A percentile compares a stretch with the other conserved stretches of the same genome.
These are phyloP conservation scores for Globia sparganii DNA, from an alignment of 2,888 invertebrate species.

Conservation along the genomic window DNA sequence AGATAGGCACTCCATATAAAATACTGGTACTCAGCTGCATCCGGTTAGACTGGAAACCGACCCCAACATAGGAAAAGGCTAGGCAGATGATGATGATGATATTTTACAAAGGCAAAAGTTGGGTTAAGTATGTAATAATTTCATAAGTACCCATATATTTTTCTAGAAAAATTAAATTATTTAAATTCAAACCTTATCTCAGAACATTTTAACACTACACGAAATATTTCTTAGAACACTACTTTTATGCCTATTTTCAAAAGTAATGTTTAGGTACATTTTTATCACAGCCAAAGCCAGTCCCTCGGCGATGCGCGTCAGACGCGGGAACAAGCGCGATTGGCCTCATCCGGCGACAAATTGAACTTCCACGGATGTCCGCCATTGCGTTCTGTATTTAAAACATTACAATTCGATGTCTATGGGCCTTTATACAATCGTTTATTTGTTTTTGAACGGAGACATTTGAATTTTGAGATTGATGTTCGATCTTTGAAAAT, in stretches of 20 bases:
- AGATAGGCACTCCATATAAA: too few relatives aligned
- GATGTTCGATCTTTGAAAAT: not conserved
- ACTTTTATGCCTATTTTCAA: not conserved
- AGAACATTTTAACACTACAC: too few relatives aligned
- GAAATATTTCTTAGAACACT: not conserved
- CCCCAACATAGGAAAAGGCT: too few relatives aligned
- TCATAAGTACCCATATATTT: not conserved
- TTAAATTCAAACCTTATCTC: not conserved
- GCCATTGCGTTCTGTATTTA: slow-evolving; percentile 63
- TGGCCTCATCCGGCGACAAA: slow-evolving; percentile 67
- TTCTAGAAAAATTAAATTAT: not conserved
- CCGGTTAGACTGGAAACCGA: too few relatives aligned
- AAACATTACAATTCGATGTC: slow-evolving; percentile 61
- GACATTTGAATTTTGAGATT: slow-evolving; percentile 1
- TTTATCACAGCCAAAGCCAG: slow-evolving; percentile 58
- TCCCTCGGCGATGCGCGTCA: slow-evolving; percentile 61
- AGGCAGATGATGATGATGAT: too few relatives aligned
- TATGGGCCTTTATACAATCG: slow-evolving; percentile 18
- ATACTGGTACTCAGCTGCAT: too few relatives aligned
- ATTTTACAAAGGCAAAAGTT: not conserved
- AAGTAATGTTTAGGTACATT: slow-evolving; percentile 33
- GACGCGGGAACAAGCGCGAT: slow-evolving; percentile 64
- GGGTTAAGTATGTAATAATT: too few relatives aligned
- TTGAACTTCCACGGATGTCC: slow-evolving; percentile 66
- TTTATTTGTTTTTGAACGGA: slow-evolving; percentile 1